Evolutionary conservation across 1,140 invertebrate species (phyloP).

Genomic region (Chironomus tepperi): DNA sequence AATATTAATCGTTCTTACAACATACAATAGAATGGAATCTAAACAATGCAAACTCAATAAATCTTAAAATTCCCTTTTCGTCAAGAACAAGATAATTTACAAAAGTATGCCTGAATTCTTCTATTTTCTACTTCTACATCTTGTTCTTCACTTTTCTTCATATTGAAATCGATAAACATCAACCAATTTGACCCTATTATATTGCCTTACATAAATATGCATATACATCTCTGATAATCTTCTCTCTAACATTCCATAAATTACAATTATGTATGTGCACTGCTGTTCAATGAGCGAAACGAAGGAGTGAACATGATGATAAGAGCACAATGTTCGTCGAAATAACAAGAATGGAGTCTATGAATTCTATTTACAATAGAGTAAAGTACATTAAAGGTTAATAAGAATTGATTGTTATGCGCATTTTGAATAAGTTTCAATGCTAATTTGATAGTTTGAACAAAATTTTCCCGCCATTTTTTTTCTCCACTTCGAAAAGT

Average conservation of each 20-base stretch:
- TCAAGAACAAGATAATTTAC: constrained; percentile 14
- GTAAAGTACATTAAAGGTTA: too few species aligned
- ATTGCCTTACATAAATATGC: not conserved
- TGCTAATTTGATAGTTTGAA: too few species aligned
- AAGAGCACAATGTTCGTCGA: not conserved
- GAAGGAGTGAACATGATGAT: too few species aligned
- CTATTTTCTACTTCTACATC: not conserved
- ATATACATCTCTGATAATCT: not conserved
- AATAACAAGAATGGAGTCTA: not conserved
- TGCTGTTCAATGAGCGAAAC: too few species aligned
- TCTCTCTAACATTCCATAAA: not conserved
- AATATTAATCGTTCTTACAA: not conserved
- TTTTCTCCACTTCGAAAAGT: too few species aligned
- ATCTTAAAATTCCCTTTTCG: constrained; percentile 6
- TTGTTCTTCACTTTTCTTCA: not conserved
- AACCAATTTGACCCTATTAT: constrained; percentile 13
- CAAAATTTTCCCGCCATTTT: too few species aligned
- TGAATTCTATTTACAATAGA: not conserved
- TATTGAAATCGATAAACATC: not conserved
- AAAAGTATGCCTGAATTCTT: not conserved
- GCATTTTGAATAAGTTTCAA: too few species aligned
- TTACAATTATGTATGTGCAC: constrained; percentile 7
- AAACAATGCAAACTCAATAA: not conserved
- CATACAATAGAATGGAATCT: not conserved
- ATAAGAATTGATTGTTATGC: too few species aligned